Evolutionary conservation across 30 jellyfish, hydroid and myxozoan genomes (phyloP).

Genomic region (Pseudorhiza aurosa): DNA sequence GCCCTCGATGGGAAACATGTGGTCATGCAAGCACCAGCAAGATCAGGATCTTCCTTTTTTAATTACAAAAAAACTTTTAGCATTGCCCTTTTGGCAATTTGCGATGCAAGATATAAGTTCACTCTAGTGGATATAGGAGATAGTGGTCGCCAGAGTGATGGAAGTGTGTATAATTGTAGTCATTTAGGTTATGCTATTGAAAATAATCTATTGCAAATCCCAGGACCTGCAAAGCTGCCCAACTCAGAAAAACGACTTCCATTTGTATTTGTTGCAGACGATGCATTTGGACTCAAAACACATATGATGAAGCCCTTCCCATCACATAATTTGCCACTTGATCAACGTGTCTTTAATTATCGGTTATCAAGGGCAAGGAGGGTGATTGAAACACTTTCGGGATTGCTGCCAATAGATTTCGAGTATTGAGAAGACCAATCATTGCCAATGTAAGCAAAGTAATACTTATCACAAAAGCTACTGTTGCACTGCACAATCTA

Average conservation of each 20-base stretch:
- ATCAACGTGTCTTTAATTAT: too few relatives aligned
- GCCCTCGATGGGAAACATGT: conserved; percentile 60
- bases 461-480: conserved; percentile 21
- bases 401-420: conserved; percentile 47
- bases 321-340: conserved; percentile 42
- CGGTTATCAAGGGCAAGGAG: too few relatives aligned
- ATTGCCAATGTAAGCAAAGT: conserved; percentile 43
- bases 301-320: conserved; percentile 66
- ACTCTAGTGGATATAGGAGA: conserved; percentile 30
- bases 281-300: conserved; percentile 50
- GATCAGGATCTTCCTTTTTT: conserved; percentile 38
- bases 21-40: conserved; percentile 56
- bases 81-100: conserved; percentile 38
- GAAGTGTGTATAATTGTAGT: too few relatives aligned
- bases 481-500: conserved; percentile 27
- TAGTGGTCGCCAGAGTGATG: conserved; percentile 58
- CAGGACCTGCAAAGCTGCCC: too few relatives aligned
- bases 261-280: conserved; percentile 41
- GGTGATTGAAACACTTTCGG: conserved; percentile 60
- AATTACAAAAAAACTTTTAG: conserved; percentile 41
- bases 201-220: too few relatives aligned
- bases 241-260: conserved; percentile 36
- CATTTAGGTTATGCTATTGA: too few relatives aligned
- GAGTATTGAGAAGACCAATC: conserved; percentile 51
- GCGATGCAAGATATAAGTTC: conserved; percentile 18